These are phyloP conservation scores for Bombus difficillimus DNA, from an alignment of 1,140 invertebrate species.

Conservation along the genomic window DNA sequence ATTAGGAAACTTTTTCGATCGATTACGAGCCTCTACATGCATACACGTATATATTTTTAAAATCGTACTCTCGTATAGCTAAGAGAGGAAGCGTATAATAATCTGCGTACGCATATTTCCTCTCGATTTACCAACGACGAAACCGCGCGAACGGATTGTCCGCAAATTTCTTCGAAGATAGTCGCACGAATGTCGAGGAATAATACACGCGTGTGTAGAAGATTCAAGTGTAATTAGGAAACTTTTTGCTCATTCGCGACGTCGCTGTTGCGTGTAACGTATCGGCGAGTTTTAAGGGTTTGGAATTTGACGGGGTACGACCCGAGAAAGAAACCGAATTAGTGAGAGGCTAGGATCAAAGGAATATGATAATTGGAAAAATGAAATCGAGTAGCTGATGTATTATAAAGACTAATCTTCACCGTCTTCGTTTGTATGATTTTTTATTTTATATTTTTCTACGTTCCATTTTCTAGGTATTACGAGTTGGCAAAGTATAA, in stretches of 20 bases:
- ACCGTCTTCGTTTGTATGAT: conserved; percentile 28
- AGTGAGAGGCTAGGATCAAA: conserved; percentile 29
- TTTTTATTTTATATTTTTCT: conserved; percentile 60
- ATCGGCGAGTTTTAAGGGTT: not conserved
- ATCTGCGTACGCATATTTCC: not conserved
- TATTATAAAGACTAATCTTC: conserved; percentile 16
- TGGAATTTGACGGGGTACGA: not conserved
- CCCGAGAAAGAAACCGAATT: conserved; percentile 19
- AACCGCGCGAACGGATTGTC: not conserved
- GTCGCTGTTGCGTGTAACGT: not conserved
- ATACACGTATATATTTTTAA: conserved; percentile 15
- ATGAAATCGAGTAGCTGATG: not conserved
- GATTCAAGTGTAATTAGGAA: not conserved
- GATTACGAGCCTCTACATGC: conserved; percentile 23
- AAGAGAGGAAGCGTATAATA: not conserved
- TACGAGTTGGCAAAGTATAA: not conserved
- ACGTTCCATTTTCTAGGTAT: conserved; percentile 40
- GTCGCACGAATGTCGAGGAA: not conserved
- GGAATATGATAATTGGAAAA: not conserved
- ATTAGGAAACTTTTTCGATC: conserved; percentile 34
- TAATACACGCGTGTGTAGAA: conserved; percentile 5
- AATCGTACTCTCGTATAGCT: not conserved
- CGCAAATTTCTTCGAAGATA: not conserved
- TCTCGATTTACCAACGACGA: conserved; percentile 28
- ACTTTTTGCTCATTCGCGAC: conserved; percentile 28